Percentiles rank a stretch among this genome's conserved stretches.
Evolutionary conservation across 2,797 vertebrate species (phyloP).

Genomic region (Adelosebastes latens): DNA sequence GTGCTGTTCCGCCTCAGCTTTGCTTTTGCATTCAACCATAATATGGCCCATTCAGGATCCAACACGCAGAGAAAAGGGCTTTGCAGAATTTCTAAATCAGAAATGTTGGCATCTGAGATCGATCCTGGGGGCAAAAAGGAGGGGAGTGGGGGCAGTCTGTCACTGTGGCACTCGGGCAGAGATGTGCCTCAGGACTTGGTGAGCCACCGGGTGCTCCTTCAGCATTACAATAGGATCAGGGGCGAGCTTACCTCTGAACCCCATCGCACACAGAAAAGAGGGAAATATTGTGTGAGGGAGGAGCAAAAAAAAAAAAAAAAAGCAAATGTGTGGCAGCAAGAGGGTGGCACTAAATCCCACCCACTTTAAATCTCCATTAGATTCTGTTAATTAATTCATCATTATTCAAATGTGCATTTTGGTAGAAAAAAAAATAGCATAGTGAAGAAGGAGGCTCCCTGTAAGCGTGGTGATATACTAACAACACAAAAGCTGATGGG

Average conservation of each 20-base stretch:
- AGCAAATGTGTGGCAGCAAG: conserved; percentile 70
- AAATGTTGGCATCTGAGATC: conserved; percentile 72
- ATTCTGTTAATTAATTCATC: conserved; percentile 82
- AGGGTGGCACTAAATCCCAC: conserved; percentile 80
- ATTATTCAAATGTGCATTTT: conserved; percentile 79
- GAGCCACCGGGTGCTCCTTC: conserved; percentile 76
- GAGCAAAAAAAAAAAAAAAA: conserved; percentile 7
- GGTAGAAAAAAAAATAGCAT: conserved; percentile 48
- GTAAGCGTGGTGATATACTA: conserved; percentile 72
- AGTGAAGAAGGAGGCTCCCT: conserved; percentile 67
- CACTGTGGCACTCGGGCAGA: conserved; percentile 60
- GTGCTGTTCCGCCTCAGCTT: conserved; percentile 80
- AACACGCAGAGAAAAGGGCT: conserved; percentile 65
- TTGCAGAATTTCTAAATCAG: conserved; percentile 82
- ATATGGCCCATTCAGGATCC: conserved; percentile 77
- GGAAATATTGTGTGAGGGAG: conserved; percentile 30
- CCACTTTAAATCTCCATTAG: conserved; percentile 80
- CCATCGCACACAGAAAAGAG: conserved; percentile 19
- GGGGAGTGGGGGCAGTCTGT: conserved; percentile 29
- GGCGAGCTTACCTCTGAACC: conserved; percentile 65
- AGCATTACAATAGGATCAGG: conserved; percentile 72
- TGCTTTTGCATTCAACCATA: conserved; percentile 81
- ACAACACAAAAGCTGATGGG: conserved; percentile 78
- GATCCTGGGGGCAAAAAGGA: conserved; percentile 61
- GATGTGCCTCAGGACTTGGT: conserved; percentile 64